These are phyloP conservation scores for Cyphotilapia sp. DNA, from an alignment of 2,113 vertebrate genomes.

Conservation along the genomic window DNA sequence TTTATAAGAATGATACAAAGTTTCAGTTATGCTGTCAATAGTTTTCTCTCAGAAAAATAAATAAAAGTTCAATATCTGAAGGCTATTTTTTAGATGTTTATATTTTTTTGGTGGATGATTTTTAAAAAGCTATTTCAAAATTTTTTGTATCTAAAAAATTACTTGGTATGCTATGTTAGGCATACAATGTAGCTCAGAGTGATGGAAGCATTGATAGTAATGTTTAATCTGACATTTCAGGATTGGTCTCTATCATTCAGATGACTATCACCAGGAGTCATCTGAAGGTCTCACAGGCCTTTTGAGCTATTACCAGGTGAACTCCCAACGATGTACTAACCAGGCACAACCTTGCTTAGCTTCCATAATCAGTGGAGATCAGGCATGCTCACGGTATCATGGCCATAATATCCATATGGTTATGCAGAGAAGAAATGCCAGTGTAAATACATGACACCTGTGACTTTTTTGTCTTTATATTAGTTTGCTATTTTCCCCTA, in stretches of 20 bases:
- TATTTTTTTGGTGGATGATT: background rate
- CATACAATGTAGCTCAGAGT: background rate
- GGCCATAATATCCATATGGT: background rate
- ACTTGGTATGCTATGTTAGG: background rate
- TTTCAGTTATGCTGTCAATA: background rate
- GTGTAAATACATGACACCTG: background rate
- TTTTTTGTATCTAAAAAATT: background rate
- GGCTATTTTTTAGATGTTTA: background rate
- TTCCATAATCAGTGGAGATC: background rate
- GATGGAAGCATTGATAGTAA: background rate
- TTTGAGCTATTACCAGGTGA: background rate
- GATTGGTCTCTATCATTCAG: slow-evolving; percentile 28
- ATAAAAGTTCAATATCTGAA: background rate
- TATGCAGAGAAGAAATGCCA: background rate
- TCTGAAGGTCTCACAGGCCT: background rate
- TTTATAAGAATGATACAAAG: background rate
- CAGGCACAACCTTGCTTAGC: background rate
- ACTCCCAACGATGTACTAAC: background rate
- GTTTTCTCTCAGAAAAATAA: background rate
- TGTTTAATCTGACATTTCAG: slow-evolving; percentile 39
- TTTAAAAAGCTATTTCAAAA: background rate
- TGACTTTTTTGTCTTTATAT: background rate
- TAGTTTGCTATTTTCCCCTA: background rate
- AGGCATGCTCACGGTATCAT: background rate
- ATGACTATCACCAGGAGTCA: background rate